These are phyloP conservation scores for Ormyrus thymus DNA, from an alignment of 2,888 invertebrate species.

Conservation along the genomic window DNA sequence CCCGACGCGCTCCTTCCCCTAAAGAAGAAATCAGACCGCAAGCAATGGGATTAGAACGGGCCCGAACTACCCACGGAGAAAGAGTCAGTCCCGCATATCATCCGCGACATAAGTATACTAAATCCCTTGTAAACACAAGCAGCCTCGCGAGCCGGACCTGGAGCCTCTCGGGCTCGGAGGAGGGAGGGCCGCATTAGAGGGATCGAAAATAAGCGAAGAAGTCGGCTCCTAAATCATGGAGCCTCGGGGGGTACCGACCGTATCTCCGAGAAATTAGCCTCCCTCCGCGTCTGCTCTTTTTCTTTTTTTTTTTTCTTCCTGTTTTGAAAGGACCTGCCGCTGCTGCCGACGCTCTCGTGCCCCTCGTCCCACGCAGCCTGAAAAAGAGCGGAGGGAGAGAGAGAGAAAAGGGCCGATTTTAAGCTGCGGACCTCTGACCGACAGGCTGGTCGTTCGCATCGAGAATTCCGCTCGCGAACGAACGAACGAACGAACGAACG, in stretches of 20 bases:
- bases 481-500: not conserved
- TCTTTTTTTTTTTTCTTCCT: conserved; percentile 42
- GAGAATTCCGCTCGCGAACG: not conserved
- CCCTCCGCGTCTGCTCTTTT: conserved; percentile 24
- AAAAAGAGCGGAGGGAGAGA: conserved; percentile 5
- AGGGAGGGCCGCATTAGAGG: not conserved
- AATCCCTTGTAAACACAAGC: not conserved
- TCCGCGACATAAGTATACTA: too few relatives aligned
- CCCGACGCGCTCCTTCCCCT: too few relatives aligned
- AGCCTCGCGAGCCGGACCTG: not conserved
- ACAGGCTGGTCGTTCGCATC: conserved; percentile 2
- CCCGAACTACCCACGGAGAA: too few relatives aligned
- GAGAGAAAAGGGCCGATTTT: conserved; percentile 31
- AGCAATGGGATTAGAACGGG: too few relatives aligned
- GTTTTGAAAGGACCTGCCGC: not conserved
- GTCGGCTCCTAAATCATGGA: conserved; percentile 63
- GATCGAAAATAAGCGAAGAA: conserved; percentile 1
- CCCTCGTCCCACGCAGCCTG: too few relatives aligned
- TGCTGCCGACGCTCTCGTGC: too few relatives aligned
- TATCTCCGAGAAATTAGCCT: conserved; percentile 50
- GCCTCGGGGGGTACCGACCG: conserved; percentile 58
- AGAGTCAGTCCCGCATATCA: too few relatives aligned
- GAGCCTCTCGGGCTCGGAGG: not conserved
- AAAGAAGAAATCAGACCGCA: too few relatives aligned
- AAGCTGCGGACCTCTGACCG: conserved; percentile 34